Percentiles rank a stretch among this genome's conserved stretches.
phyloP scores from a whole-genome alignment of 2,888 invertebrate species.

The Clostera curtula region DNA sequence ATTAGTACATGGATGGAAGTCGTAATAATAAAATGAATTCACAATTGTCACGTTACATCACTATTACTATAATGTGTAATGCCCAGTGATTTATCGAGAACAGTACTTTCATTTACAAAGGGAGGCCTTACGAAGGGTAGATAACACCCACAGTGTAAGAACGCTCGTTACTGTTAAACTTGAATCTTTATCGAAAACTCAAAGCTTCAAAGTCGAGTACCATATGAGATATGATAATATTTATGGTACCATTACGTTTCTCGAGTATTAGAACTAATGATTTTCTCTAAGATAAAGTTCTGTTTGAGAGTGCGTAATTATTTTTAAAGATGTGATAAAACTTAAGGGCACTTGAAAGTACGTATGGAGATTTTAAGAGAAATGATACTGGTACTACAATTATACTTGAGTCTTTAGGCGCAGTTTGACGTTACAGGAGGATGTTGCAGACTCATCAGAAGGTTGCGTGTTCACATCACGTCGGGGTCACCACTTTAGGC shows the following conservation, averaged over 20 bases:
- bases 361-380: slow-evolving; percentile 6
- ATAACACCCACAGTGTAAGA: slow-evolving; percentile 29
- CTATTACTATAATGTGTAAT: slow-evolving; percentile 44
- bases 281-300: slow-evolving; percentile 19
- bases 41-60: too few species aligned
- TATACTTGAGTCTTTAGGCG: slow-evolving; percentile 7
- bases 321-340: slow-evolving; percentile 22
- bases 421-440: slow-evolving; percentile 7
- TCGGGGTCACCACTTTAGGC: too few species aligned
- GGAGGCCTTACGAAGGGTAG: slow-evolving; percentile 33
- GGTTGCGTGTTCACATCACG: too few species aligned
- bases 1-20: too few species aligned
- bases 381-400: slow-evolving; percentile 3
- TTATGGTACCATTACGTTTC: slow-evolving; percentile 22
- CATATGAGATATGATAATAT: slow-evolving; percentile 23
- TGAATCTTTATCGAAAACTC: slow-evolving; percentile 25
- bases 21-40: too few species aligned
- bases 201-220: slow-evolving; percentile 12
- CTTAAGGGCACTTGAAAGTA: slow-evolving; percentile 12
- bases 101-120: slow-evolving; percentile 46
- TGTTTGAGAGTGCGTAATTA: slow-evolving; percentile 19
- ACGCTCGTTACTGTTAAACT: slow-evolving; percentile 24
- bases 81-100: slow-evolving; percentile 62
- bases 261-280: slow-evolving; percentile 21
- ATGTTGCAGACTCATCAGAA: too few species aligned